A percentile compares a stretch with the other conserved stretches of the same genome.
Evolutionary conservation across 2,888 invertebrate species (phyloP).

Genomic region (Epistrophella euchroma): DNA sequence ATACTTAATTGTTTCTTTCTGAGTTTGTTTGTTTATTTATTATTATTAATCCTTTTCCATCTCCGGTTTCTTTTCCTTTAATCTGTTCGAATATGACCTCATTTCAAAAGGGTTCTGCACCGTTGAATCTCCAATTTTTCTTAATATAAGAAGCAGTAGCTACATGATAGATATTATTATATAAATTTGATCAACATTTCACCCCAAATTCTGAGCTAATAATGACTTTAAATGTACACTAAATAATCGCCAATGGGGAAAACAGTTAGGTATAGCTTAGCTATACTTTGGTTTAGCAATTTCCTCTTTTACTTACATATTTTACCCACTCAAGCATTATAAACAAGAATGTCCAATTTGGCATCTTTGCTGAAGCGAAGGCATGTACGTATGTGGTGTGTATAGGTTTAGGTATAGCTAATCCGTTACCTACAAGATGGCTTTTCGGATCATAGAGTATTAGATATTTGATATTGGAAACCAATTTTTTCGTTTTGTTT

Average conservation of each 20-base stretch:
- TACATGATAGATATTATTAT: not conserved
- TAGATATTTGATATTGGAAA: slow-evolving; percentile 67
- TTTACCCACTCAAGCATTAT: slow-evolving; percentile 32
- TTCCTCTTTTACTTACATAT: slow-evolving; percentile 9
- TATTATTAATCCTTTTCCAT: slow-evolving; percentile 23
- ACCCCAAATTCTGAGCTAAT: slow-evolving; percentile 36
- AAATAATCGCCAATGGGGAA: slow-evolving; percentile 29
- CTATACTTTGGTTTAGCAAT: slow-evolving; percentile 19
- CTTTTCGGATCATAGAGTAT: slow-evolving; percentile 72
- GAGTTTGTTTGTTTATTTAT: slow-evolving; percentile 63
- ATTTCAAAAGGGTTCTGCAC: slow-evolving; percentile 8
- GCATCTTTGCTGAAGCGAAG: not conserved
- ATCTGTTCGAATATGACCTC: not conserved
- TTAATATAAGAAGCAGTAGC: not conserved
- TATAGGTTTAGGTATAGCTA: slow-evolving; percentile 2
- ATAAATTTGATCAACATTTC: slow-evolving; percentile 29
- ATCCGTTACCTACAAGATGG: slow-evolving; percentile 69
- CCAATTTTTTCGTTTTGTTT: slow-evolving; percentile 29
- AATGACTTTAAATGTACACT: slow-evolving; percentile 57
- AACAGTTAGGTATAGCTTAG: too few relatives aligned
- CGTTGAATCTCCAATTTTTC: slow-evolving; percentile 39
- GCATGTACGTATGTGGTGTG: not conserved
- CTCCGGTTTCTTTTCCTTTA: slow-evolving; percentile 8
- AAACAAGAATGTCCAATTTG: slow-evolving; percentile 40
- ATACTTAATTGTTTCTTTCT: slow-evolving; percentile 62